phyloP scores from a whole-genome alignment of 2,888 invertebrate genomes.

The Synanthedon formicaeformis region DNA sequence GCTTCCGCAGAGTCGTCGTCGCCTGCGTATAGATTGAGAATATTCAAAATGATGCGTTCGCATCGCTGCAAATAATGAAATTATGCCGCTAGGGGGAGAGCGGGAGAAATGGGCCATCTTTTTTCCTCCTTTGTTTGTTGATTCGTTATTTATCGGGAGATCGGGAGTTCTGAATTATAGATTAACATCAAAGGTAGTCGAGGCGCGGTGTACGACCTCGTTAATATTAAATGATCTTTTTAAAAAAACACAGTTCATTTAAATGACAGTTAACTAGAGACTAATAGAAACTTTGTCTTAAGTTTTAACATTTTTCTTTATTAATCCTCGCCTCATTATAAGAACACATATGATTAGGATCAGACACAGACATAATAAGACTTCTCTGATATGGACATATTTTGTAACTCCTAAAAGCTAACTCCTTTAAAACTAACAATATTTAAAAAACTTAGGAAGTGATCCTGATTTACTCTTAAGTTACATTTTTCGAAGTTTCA shows the following conservation, averaged over 20 bases:
- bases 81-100: constrained; percentile 25
- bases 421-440: not conserved
- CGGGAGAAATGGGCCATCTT: constrained; percentile 14
- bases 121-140: constrained; percentile 48
- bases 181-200: constrained; percentile 52
- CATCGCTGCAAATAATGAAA: constrained; percentile 47
- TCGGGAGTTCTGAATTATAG: constrained; percentile 41
- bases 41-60: constrained; percentile 27
- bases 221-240: constrained; percentile 36
- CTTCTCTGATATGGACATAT: constrained; percentile 10
- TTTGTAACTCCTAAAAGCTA: not conserved
- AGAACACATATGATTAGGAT: constrained; percentile 4
- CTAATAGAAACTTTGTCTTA: too few species aligned
- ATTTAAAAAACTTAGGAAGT: not conserved
- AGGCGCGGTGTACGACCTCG: constrained; percentile 32
- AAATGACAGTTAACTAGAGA: too few species aligned
- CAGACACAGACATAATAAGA: constrained; percentile 24
- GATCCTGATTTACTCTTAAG: too few species aligned
- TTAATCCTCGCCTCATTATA: too few species aligned
- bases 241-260: too few species aligned
- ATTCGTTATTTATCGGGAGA: constrained; percentile 57
- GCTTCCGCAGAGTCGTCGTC: constrained; percentile 3
- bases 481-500: too few species aligned
- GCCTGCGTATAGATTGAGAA: constrained; percentile 27
- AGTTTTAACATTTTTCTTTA: too few species aligned